Evolutionary conservation across 2,888 invertebrate genomes (phyloP).

Genomic region (Tetanocera ferruginea): DNA sequence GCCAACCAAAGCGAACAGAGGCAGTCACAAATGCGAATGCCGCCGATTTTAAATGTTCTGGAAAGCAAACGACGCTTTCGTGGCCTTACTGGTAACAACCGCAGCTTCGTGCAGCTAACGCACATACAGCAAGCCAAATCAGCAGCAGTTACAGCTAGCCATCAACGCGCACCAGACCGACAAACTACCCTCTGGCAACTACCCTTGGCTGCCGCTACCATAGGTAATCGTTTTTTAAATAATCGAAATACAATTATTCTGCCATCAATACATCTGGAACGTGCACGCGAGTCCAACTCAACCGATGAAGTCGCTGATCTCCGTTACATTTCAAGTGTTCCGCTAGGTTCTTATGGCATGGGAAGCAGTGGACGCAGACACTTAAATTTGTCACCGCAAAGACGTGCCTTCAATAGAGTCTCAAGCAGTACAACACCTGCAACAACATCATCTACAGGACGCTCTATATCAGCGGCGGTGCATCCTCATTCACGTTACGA

Average conservation of each 20-base stretch:
- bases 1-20: slow-evolving; percentile 52
- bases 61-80: slow-evolving; percentile 63
- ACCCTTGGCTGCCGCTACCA: slow-evolving; percentile 52
- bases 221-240: slow-evolving; percentile 56
- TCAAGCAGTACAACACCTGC: slow-evolving; percentile 50
- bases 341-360: background rate
- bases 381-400: slow-evolving; percentile 6
- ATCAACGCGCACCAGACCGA: background rate
- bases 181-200: slow-evolving; percentile 57
- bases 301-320: background rate
- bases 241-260: slow-evolving; percentile 63
- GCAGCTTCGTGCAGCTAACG: slow-evolving; percentile 66
- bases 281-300: slow-evolving; percentile 32
- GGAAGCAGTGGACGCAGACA: background rate
- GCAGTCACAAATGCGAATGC: slow-evolving; percentile 57
- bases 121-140: slow-evolving; percentile 62
- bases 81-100: slow-evolving; percentile 56
- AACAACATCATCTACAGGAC: slow-evolving; percentile 59
- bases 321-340: slow-evolving; percentile 9
- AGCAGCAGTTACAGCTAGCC: slow-evolving; percentile 53
- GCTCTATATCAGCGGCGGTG: slow-evolving; percentile 67
- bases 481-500: slow-evolving; percentile 57
- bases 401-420: background rate
- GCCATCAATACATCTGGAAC: slow-evolving; percentile 60
- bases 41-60: slow-evolving; percentile 66